Evolutionary conservation across 2,113 vertebrate species (phyloP), one percentile per base, ranked within the genome.

Genomic region (Psilopsiagon aymara): DNA sequence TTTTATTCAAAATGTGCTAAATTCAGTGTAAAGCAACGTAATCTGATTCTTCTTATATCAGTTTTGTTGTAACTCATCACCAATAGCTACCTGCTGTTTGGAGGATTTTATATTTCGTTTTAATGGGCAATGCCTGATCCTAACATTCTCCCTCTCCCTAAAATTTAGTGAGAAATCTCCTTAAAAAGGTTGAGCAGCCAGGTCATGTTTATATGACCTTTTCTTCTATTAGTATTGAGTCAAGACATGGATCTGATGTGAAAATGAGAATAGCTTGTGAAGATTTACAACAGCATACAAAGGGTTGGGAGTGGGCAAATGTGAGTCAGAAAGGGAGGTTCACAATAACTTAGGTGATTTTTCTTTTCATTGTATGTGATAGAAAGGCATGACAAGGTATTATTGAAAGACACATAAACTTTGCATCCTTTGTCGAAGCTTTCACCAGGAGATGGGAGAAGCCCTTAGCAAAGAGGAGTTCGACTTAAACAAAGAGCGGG

Each of bases 301-400:
- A 86, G 37, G 14, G 57, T 77, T 94, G 55, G 14, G 24, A 60
- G 51, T 73, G 35, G 74, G 81, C 84, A 76, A 91, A 57, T 10
- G 15, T 85, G 93, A 95, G 70, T 95, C 86, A 90, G 82, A 95
- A 93, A 59, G 63, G 94, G 33, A 94, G 28, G 23, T 75, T 90
- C 76, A 25, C 43, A 27, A 46, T 41, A 74, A 67, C 17, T 29
- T 84, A 10, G 2, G 27, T 75, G 77, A 46, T 75, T 82, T 89
- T 86, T 90, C 44, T 84, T 94, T 31, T 59, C 82, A 15, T 2
- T 91, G 20, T 13, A 8, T 33, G 37, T 52, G 70, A 69, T 7
- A 74, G 53, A 62, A 91, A 85, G 31, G 23, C 83, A 18, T 13
- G 27, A 69, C 5, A 37, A 75, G 35, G 8, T 81, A 6, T 75